These are phyloP conservation scores for Drosophila novamexicana DNA, from an alignment of 1,140 invertebrate genomes.

Conservation along the genomic window DNA sequence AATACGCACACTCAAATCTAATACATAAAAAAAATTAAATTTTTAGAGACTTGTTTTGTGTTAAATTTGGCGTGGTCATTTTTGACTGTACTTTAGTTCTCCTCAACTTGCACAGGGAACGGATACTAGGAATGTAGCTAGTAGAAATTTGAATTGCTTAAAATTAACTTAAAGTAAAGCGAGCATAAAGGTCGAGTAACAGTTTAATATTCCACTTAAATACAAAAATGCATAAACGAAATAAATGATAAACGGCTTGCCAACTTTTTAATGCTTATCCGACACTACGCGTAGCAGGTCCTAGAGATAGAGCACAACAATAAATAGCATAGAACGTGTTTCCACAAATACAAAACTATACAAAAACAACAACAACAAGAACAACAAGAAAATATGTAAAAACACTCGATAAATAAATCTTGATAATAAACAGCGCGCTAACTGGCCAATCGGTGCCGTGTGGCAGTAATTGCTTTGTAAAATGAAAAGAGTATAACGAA, in stretches of 20 bases:
- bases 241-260: constrained; percentile 52
- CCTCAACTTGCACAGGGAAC: constrained; percentile 28
- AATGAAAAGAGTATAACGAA: constrained; percentile 28
- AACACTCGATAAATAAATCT: constrained; percentile 53
- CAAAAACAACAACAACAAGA: constrained; percentile 53
- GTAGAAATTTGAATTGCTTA: constrained; percentile 81
- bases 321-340: constrained; percentile 53
- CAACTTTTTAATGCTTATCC: constrained; percentile 75
- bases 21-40: constrained; percentile 3
- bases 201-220: constrained; percentile 75
- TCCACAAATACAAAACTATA: constrained; percentile 44
- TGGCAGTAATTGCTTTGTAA: constrained; percentile 48
- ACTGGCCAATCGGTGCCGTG: constrained; percentile 10
- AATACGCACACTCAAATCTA: constrained; percentile 5
- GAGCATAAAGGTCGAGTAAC: constrained; percentile 47
- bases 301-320: constrained; percentile 56
- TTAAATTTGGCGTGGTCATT: constrained; percentile 17
- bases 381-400: constrained; percentile 61
- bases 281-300: constrained; percentile 65
- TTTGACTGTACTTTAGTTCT: constrained; percentile 17
- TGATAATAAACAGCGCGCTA: constrained; percentile 24
- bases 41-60: constrained; percentile 14
- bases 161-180: constrained; percentile 58
- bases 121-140: constrained; percentile 69
- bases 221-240: constrained; percentile 40